Evolutionary conservation across 1,140 invertebrate species (phyloP).

Genomic region (Hermetia illucens): DNA sequence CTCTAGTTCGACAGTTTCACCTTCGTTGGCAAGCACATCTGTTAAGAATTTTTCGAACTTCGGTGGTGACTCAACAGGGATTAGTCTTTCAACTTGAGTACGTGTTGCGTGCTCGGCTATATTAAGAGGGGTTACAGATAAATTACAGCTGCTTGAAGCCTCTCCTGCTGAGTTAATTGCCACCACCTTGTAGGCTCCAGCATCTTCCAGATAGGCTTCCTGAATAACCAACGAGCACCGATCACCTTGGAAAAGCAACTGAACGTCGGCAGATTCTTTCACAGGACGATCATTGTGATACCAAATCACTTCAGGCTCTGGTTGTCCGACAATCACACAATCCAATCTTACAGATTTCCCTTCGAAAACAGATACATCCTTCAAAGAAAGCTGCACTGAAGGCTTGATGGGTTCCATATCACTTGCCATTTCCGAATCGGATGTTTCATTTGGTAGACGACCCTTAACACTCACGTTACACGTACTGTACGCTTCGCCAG

Average conservation of each 20-base stretch:
- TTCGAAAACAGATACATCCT: constrained; percentile 52
- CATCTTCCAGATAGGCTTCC: constrained; percentile 58
- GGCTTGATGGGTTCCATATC: constrained; percentile 59
- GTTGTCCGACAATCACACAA: constrained; percentile 70
- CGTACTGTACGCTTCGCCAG: constrained; percentile 44
- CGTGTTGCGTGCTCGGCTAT: constrained; percentile 20
- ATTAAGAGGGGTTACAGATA: constrained; percentile 35
- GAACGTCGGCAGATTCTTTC: constrained; percentile 66
- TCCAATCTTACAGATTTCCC: constrained; percentile 56
- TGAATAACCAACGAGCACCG: constrained; percentile 64
- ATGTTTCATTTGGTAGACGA: constrained; percentile 52
- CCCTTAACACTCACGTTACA: constrained; percentile 58
- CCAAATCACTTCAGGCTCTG: constrained; percentile 80
- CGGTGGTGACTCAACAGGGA: constrained; percentile 36
- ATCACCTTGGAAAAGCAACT: constrained; percentile 66
- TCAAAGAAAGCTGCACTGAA: constrained; percentile 53
- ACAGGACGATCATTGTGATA: constrained; percentile 71
- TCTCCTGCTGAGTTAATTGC: constrained; percentile 69
- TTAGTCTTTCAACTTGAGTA: constrained; percentile 19
- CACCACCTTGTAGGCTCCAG: constrained; percentile 64
- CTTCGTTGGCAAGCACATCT: constrained; percentile 49
- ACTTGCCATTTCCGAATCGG: constrained; percentile 51
- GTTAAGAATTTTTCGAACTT: constrained; percentile 55
- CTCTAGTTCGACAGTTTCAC: constrained; percentile 56
- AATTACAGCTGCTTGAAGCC: constrained; percentile 53